A percentile compares a stretch with the other conserved stretches of the same genome.
Evolutionary conservation across 1,140 invertebrate species (phyloP).

Genomic region (Latrodectus geometricus): DNA sequence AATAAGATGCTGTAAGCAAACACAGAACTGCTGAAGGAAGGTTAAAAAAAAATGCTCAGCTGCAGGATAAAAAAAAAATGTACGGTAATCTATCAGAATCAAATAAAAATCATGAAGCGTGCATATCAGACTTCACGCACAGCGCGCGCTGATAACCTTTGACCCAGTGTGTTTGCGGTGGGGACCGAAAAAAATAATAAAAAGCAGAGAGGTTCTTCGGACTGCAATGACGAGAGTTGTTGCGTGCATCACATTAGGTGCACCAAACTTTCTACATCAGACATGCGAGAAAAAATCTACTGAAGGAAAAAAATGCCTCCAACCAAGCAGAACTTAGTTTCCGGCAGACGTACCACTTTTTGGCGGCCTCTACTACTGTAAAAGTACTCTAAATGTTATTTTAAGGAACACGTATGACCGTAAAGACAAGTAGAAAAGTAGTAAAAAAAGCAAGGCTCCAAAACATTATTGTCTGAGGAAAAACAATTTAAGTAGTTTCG

Average conservation of each 20-base stretch:
- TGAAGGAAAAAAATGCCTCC: constrained; percentile 38
- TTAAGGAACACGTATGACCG: constrained; percentile 9
- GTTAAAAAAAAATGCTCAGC: constrained; percentile 1
- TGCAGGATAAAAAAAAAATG: neutral
- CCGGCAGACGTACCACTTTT: constrained; percentile 38
- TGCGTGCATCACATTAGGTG: constrained; percentile 35
- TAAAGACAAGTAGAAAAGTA: neutral
- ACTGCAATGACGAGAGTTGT: neutral
- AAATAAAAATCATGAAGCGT: constrained; percentile 55
- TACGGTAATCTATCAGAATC: constrained; percentile 35
- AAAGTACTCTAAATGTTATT: constrained; percentile 49
- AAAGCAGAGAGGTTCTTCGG: neutral
- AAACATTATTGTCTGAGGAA: neutral
- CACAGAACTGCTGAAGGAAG: neutral
- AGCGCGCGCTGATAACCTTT: constrained; percentile 49
- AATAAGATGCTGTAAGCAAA: neutral
- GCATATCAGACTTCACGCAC: constrained; percentile 54
- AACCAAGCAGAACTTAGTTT: constrained; percentile 51
- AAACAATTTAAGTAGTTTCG: neutral
- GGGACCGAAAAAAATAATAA: neutral
- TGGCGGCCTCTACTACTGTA: constrained; percentile 19
- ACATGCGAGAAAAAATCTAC: constrained; percentile 22
- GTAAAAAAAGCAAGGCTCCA: neutral
- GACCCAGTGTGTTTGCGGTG: constrained; percentile 43
- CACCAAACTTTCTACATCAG: constrained; percentile 14